These are phyloP conservation scores for Oostethus manadensis DNA, from an alignment of 2,113 vertebrate genomes.

Conservation along the genomic window DNA sequence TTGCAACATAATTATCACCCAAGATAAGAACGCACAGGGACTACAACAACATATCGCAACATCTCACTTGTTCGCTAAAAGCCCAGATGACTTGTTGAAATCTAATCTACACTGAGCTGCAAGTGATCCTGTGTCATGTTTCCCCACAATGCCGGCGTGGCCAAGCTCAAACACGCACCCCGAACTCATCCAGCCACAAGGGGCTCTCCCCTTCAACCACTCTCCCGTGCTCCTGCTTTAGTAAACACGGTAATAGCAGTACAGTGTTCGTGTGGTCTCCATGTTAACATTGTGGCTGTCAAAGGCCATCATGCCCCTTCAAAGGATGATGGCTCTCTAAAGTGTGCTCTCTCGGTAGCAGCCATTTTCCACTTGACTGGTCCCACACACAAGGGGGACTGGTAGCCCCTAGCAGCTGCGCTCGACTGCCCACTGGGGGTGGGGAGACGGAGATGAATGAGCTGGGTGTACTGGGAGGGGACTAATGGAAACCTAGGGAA, in stretches of 20 bases:
- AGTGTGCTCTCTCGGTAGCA: slow-evolving; percentile 70
- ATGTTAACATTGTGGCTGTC: slow-evolving; percentile 70
- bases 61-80: slow-evolving; percentile 15
- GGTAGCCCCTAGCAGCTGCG: slow-evolving; percentile 65
- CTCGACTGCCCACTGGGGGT: slow-evolving; percentile 55
- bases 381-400: slow-evolving; percentile 65
- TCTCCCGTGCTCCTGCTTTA: slow-evolving; percentile 48
- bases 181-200: slow-evolving; percentile 30
- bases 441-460: slow-evolving; percentile 56
- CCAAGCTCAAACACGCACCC: slow-evolving; percentile 27
- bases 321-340: slow-evolving; percentile 74
- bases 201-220: slow-evolving; percentile 40
- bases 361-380: slow-evolving; percentile 77
- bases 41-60: slow-evolving; percentile 12
- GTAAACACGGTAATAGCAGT: slow-evolving; percentile 64
- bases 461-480: slow-evolving; percentile 37
- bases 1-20: slow-evolving; percentile 5
- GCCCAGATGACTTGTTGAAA: slow-evolving; percentile 34
- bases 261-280: slow-evolving; percentile 49
- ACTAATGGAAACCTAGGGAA: slow-evolving; percentile 41
- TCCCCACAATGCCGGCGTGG: slow-evolving; percentile 34
- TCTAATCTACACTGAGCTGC: slow-evolving; percentile 24
- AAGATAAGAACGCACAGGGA: slow-evolving; percentile 8
- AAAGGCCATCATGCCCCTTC: slow-evolving; percentile 71
- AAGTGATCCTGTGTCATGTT: slow-evolving; percentile 48